Evolutionary conservation across 2,888 invertebrate genomes (phyloP), one percentile per base, ranked within the genome.

Genomic region (Emmelina monodactyla): DNA sequence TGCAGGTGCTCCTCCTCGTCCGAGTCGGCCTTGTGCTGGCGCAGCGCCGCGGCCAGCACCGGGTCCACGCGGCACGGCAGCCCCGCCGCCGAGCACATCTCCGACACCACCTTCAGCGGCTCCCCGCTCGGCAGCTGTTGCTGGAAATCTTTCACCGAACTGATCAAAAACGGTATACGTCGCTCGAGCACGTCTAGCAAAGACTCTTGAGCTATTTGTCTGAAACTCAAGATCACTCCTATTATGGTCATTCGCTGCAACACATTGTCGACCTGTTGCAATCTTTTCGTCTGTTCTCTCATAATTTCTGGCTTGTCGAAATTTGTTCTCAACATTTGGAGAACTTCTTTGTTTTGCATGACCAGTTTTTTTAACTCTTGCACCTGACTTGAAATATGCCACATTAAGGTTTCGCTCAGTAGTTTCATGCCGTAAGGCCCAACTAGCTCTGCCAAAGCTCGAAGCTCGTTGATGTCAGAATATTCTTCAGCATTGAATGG

Each of bases 381-480:
- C 9, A 99, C 96, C 80, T 99, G 99, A 61, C 94, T 94, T 9
- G 97, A 91, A 46, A 98, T 96, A 60, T 98, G 97, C 94, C 97
- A 96, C 93, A 97, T 97, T 10, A 99, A 79, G 10, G 95, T 93
- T 73, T 99, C 97, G 58, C 95, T 95, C 35, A 99, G 71, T 53
- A 94, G 87, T 58, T 97, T 98, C 88, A 99, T 97, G 3, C 99
- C 99, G 62, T 98, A 99, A 0, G 99, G 98, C 0, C 99, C 98
- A 45, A 99, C 94, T 16, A 99, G 80, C 72, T 99, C 98, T 1
- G 96, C 95, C 31, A 99, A 78, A 1, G 98, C 92, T 45, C 96
- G 82, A 33, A 99, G 72, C 61, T 99, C 99, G 71, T 91, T 96
- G 12, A 97, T 88, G 65, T 98, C 97, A 0, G 97, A 96, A 71